phyloP scores from a whole-genome alignment of 2,888 invertebrate genomes.

The Nebria salina region DNA sequence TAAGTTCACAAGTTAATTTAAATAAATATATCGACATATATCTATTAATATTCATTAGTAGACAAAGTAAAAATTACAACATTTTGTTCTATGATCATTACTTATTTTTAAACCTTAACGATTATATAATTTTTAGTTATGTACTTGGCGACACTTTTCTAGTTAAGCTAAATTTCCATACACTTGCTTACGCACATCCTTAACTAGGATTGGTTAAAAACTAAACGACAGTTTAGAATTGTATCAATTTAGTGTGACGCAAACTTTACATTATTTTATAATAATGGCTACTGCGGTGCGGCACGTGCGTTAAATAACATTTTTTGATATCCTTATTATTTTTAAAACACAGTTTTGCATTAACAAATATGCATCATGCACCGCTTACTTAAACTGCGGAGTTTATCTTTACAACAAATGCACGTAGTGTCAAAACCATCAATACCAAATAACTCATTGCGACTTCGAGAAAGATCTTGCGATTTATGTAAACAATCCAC shows the following conservation, averaged over 20 bases:
- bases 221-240: neutral
- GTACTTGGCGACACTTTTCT: neutral
- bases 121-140: too few species aligned
- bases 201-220: neutral
- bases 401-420: slow-evolving; percentile 52
- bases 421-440: slow-evolving; percentile 52
- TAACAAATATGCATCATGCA: slow-evolving; percentile 52
- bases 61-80: neutral
- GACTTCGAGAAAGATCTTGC: slow-evolving; percentile 53
- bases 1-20: too few species aligned
- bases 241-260: neutral
- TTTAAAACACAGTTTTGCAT: slow-evolving; percentile 27
- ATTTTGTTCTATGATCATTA: too few species aligned
- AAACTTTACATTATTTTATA: slow-evolving; percentile 10
- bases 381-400: slow-evolving; percentile 55
- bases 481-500: slow-evolving; percentile 57
- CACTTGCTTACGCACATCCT: neutral
- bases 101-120: too few species aligned
- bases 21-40: too few species aligned
- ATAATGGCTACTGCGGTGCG: slow-evolving; percentile 40
- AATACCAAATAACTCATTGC: slow-evolving; percentile 36
- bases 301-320: slow-evolving; percentile 44
- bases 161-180: neutral
- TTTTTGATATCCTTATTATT: slow-evolving; percentile 22
- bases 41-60: neutral